Conservation (phyloP, 1,140 invertebrate species). For the Arion vulgaris region DNA sequence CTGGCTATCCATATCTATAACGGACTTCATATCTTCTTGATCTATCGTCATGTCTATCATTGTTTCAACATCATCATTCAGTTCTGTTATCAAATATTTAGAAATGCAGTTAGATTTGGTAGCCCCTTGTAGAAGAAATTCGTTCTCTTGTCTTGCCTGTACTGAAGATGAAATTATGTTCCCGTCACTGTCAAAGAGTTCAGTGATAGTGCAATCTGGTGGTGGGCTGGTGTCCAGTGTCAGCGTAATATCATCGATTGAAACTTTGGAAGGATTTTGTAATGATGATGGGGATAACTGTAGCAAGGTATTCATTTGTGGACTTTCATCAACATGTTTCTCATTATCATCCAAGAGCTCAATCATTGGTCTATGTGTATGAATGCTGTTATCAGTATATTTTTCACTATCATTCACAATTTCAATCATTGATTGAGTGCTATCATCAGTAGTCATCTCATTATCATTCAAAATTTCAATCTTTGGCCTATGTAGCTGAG, state of each 20-base stretch:
- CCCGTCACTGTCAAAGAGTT: not conserved
- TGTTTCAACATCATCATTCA: not conserved
- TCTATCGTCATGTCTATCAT: not conserved
- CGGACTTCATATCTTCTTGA: not conserved
- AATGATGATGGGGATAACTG: not conserved
- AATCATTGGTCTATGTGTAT: not conserved
- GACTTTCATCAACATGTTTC: not conserved
- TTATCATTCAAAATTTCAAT: not conserved
- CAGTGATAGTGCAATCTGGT: not conserved
- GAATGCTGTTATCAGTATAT: slow-evolving; percentile 30
- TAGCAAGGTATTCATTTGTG: not conserved
- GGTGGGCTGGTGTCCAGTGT: not conserved
- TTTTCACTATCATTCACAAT: slow-evolving; percentile 50
- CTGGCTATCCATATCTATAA: not conserved
- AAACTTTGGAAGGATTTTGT: slow-evolving; percentile 18
- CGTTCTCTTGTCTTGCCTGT: not conserved
- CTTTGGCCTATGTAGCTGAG: not conserved
- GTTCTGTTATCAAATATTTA: not conserved
- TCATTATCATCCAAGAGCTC: not conserved
- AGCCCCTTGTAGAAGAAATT: not conserved
- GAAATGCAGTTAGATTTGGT: not conserved
- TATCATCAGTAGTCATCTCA: not conserved
- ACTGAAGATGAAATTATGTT: not conserved
- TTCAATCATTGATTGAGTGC: slow-evolving; percentile 49
- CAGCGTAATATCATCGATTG: slow-evolving; percentile 40